Base-by-base conservation (phyloP, 2,113 vertebrate genomes). In the Trichechus manatus region DNA sequence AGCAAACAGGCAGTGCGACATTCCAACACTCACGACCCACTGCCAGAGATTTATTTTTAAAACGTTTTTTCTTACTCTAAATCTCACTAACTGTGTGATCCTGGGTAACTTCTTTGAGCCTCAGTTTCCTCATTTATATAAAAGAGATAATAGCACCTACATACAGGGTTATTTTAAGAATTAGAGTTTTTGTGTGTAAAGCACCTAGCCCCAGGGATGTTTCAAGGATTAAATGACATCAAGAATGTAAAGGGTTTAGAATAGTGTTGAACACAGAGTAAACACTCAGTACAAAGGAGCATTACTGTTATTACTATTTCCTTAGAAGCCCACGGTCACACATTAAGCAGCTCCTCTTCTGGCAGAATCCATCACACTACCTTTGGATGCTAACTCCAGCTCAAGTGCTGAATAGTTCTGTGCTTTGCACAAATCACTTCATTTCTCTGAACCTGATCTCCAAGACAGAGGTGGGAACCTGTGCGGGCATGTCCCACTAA, bases 11-110 rank as follows among this genome's bases (percentile, higher is more conserved):
- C 79, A 91, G 83, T 36, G 50, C 87, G 80, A 93, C 84, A 80
- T 96, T 63, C 56, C 44, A 92, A 81, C 44, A 92, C 27, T 80
- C 36, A 77, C 0, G 9, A 87, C 44, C 80, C 80, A 72, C 44
- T 95, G 80, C 86, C 92, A 96, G 80, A 75, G 82, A 95, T 44
- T 42, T 94, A 85, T 94, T 95, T 96, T 91, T 61, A 88, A 79
- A 93, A 81, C 5, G 6, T 33, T 36, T 68, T 88, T 89, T 89
- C 61, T 91, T 79, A 95, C 74, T 93, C 53, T 84, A 81, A 87
- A 91, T 94, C 56, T 95, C 50, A 84, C 44, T 85, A 63, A 92
- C 9, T 56, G 33, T 84, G 77, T 88, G 75, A 89, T 74, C 80
- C 77, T 92, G n/a, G 77, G 23, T 72, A 95, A 87, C 29, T 39